Percentiles rank a stretch among this genome's conserved stretches.
phyloP scores from a whole-genome alignment of 2,888 invertebrate genomes.

The Netelia melanura region DNA sequence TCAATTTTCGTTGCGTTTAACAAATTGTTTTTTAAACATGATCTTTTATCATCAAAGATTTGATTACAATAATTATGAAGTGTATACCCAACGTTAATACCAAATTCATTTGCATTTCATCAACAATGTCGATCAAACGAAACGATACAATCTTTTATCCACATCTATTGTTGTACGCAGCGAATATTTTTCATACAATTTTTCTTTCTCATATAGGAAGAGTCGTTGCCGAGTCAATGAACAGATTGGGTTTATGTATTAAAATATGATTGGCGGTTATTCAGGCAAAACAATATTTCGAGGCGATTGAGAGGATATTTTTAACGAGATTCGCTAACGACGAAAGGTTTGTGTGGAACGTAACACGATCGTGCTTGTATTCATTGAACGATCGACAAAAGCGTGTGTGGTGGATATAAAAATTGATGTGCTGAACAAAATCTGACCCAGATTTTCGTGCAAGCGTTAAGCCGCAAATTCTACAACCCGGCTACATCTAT shows the following conservation, averaged over 20 bases:
- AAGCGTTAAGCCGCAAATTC: conserved; percentile 24
- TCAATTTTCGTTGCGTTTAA: too few relatives aligned
- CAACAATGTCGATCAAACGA: too few relatives aligned
- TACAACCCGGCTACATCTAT: conserved; percentile 12
- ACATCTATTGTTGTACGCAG: too few relatives aligned
- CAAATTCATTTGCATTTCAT: too few relatives aligned
- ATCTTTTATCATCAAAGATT: too few relatives aligned
- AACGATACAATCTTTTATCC: too few relatives aligned
- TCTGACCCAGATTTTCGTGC: conserved; percentile 12
- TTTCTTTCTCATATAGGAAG: not conserved
- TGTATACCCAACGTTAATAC: too few relatives aligned
- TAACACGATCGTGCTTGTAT: not conserved
- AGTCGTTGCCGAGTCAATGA: not conserved
- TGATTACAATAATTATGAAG: too few relatives aligned
- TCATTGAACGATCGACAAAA: conserved; percentile 9
- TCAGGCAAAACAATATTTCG: not conserved
- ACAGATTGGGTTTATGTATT: not conserved
- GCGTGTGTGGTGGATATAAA: not conserved
- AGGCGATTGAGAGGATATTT: not conserved
- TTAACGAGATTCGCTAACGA: not conserved
- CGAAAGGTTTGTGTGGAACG: not conserved
- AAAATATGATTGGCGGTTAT: not conserved
- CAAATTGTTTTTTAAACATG: too few relatives aligned
- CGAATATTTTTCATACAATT: too few relatives aligned
- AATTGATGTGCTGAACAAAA: conserved; percentile 28